Conservation (phyloP, 2,888 invertebrate genomes). For the Catocala sponsa region DNA sequence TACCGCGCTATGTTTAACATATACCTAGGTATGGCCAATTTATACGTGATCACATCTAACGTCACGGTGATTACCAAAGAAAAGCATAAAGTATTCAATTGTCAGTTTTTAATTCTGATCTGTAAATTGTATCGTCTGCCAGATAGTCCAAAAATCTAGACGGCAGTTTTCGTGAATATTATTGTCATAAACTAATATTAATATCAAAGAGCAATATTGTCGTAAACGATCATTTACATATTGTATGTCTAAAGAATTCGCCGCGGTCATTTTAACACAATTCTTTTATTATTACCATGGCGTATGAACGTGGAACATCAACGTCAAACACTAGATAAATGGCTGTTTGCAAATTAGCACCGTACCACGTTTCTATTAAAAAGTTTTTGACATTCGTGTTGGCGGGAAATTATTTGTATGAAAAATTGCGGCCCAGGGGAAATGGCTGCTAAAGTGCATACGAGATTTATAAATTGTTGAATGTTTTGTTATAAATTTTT, state of each 20-base stretch:
- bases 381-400: slow-evolving; percentile 39
- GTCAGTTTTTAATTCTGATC: too few species aligned
- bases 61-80: too few species aligned
- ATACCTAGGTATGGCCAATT: too few species aligned
- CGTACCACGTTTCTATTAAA: slow-evolving; percentile 26
- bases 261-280: slow-evolving; percentile 5
- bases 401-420: slow-evolving; percentile 43
- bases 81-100: too few species aligned
- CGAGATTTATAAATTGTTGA: slow-evolving; percentile 19
- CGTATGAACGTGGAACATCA: slow-evolving; percentile 14
- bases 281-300: slow-evolving; percentile 2
- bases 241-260: slow-evolving; percentile 6
- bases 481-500: slow-evolving; percentile 11
- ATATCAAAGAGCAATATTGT: slow-evolving; percentile 2
- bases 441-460: slow-evolving; percentile 12
- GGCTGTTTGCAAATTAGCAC: slow-evolving; percentile 21
- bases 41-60: too few species aligned
- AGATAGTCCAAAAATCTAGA: too few species aligned
- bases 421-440: slow-evolving; percentile 25
- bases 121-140: too few species aligned
- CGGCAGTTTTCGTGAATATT: too few species aligned
- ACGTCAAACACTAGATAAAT: slow-evolving; percentile 27
- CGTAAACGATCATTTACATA: not conserved
- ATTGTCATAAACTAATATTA: not conserved
- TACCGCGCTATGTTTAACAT: too few species aligned